A percentile compares a stretch with the other conserved stretches of the same genome.
phyloP scores from a whole-genome alignment of 1,140 invertebrate genomes.

The Zaprionus kolodkinae region DNA sequence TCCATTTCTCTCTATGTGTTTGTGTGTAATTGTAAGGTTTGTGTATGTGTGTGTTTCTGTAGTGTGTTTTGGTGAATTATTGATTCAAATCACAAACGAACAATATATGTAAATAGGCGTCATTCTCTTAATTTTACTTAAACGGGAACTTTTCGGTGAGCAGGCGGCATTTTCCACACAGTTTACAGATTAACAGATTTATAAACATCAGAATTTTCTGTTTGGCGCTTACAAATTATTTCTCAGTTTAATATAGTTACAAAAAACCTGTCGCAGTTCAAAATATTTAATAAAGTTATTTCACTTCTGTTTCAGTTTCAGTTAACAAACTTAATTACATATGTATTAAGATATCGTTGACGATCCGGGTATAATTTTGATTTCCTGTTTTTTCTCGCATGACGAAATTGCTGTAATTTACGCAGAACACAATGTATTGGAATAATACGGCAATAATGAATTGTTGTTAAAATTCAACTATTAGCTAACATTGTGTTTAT shows the following conservation, averaged over 20 bases:
- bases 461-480: slow-evolving; percentile 52
- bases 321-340: slow-evolving; percentile 32
- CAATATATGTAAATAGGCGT: slow-evolving; percentile 17
- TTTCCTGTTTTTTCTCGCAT: slow-evolving; percentile 34
- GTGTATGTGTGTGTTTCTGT: slow-evolving; percentile 15
- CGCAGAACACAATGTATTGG: slow-evolving; percentile 67
- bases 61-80: slow-evolving; percentile 34
- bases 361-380: slow-evolving; percentile 37
- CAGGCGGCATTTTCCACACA: slow-evolving; percentile 27
- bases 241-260: slow-evolving; percentile 69
- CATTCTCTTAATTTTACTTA: slow-evolving; percentile 17
- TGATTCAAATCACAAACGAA: slow-evolving; percentile 41
- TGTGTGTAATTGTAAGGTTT: slow-evolving; percentile 25
- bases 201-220: slow-evolving; percentile 41
- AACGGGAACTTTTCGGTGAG: slow-evolving; percentile 20
- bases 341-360: slow-evolving; percentile 11
- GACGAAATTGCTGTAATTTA: slow-evolving; percentile 53
- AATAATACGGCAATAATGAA: slow-evolving; percentile 49
- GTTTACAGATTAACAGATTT: slow-evolving; percentile 31
- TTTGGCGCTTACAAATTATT: slow-evolving; percentile 61
- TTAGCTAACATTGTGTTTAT: slow-evolving; percentile 55
- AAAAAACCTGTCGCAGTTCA: slow-evolving; percentile 59
- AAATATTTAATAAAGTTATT: slow-evolving; percentile 29
- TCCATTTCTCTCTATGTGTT: slow-evolving; percentile 23
- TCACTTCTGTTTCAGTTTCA: slow-evolving; percentile 2